Evolutionary conservation across 1,140 invertebrate species (phyloP).

Genomic region (Himalopsyche phryganea): DNA sequence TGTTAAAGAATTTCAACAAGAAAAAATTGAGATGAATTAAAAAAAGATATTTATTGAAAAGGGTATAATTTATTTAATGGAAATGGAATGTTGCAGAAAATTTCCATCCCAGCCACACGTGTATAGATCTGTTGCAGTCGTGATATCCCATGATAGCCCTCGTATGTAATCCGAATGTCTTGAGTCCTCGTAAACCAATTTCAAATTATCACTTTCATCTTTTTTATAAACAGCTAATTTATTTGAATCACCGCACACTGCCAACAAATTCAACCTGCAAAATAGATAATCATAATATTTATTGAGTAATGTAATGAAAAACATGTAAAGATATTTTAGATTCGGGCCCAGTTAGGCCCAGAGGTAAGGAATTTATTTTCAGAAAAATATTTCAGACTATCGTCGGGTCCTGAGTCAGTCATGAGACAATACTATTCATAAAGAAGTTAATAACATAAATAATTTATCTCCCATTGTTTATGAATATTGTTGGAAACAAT

Average conservation of each 20-base stretch:
- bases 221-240: slow-evolving; percentile 42
- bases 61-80: slow-evolving; percentile 5
- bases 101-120: slow-evolving; percentile 46
- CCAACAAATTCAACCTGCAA: slow-evolving; percentile 42
- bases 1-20: too few species aligned
- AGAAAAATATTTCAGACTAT: too few species aligned
- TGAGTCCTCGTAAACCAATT: slow-evolving; percentile 41
- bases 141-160: slow-evolving; percentile 42
- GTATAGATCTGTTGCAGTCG: slow-evolving; percentile 38
- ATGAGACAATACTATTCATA: too few species aligned
- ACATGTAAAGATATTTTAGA: too few species aligned
- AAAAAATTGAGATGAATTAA: neutral
- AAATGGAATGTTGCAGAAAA: slow-evolving; percentile 37
- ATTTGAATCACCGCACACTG: slow-evolving; percentile 49
- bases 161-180: slow-evolving; percentile 44
- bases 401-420: too few species aligned
- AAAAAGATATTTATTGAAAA: slow-evolving; percentile 17
- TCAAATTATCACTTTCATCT: slow-evolving; percentile 32
- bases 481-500: neutral
- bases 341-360: too few species aligned
- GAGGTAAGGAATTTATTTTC: too few species aligned
- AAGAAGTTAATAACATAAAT: neutral
- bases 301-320: too few species aligned
- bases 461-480: neutral
- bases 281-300: slow-evolving; percentile 19